Conservation (phyloP, 2,888 invertebrate genomes). For the Athalia cordata region DNA sequence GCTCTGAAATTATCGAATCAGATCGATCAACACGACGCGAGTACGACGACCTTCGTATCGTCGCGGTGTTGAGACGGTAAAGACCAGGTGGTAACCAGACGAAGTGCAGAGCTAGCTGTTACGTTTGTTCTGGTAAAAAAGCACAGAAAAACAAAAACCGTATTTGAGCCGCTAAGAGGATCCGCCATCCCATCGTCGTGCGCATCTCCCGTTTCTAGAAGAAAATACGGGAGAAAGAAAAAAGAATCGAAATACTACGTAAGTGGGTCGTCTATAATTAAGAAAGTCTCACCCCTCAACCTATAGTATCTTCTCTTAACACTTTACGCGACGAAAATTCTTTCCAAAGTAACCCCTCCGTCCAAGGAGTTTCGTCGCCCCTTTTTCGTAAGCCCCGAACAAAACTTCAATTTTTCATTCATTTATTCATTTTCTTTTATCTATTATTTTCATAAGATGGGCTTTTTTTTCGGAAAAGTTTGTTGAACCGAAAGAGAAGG, state of each 20-base stretch:
- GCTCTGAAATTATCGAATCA: not conserved
- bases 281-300: not conserved
- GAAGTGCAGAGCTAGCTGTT: no score
- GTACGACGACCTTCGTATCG: conserved; percentile 6
- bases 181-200: not conserved
- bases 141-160: not conserved
- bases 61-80: not conserved
- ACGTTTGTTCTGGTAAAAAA: no score
- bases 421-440: no score
- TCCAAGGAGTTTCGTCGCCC: not conserved
- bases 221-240: not conserved
- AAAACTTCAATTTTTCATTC: no score
- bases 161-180: not conserved
- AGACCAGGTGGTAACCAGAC: no score
- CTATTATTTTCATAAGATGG: no score
- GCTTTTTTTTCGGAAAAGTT: no score
- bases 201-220: no score
- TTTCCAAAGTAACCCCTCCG: conserved; percentile 23
- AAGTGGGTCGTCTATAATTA: conserved; percentile 16
- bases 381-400: no score
- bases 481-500: conserved; percentile 12
- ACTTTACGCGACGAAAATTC: conserved; percentile 11
- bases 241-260: not conserved
- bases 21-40: not conserved
- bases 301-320: not conserved